Evolutionary conservation across 2,113 vertebrate species (phyloP).

Genomic region (Protobothrops mucrosquamatus): DNA sequence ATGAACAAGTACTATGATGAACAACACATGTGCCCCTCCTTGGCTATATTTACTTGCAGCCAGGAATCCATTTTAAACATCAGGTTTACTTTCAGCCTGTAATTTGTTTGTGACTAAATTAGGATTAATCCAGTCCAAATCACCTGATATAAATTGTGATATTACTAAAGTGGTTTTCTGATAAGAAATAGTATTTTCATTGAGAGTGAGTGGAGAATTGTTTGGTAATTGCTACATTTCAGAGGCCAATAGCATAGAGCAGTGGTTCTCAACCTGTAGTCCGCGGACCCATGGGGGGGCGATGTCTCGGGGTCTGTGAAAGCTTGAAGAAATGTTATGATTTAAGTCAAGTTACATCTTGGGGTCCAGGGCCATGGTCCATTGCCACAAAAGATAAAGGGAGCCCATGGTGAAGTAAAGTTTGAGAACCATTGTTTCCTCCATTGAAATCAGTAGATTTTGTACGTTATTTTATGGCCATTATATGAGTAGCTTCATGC

Average conservation of each 20-base stretch:
- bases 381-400: background rate
- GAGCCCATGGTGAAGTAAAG: background rate
- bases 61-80: background rate
- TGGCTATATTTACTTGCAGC: background rate
- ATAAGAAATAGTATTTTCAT: background rate
- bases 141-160: background rate
- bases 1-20: background rate
- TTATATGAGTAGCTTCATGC: background rate
- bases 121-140: background rate
- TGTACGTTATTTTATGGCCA: background rate
- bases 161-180: background rate
- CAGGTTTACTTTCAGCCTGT: background rate
- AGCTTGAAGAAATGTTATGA: background rate
- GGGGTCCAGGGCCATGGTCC: background rate
- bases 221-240: background rate
- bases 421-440: background rate
- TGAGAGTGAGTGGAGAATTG: background rate
- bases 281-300: rapidly evolving
- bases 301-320: background rate
- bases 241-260: background rate
- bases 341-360: background rate
- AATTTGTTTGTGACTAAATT: background rate
- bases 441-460: background rate
- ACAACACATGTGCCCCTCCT: background rate
- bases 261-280: background rate